Conservation (phyloP, 2,888 invertebrate species). For the Pyrochroa serraticornis region DNA sequence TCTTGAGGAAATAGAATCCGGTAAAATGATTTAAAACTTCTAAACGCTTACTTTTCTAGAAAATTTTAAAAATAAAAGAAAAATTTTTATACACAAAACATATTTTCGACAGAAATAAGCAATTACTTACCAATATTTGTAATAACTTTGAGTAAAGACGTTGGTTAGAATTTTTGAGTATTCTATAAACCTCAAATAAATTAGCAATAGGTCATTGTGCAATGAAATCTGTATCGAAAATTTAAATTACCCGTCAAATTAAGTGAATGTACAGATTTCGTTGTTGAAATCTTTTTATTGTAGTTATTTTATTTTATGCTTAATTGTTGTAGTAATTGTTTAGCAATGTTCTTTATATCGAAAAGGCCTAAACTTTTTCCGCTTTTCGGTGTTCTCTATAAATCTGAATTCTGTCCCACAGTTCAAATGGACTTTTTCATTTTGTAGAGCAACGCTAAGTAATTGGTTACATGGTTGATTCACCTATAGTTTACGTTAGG, state of each 20-base stretch:
- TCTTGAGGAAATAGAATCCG: conserved; percentile 11
- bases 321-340: conserved; percentile 36
- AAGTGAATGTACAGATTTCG: conserved; percentile 19
- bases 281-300: conserved; percentile 22
- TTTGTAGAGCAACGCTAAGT: conserved; percentile 22
- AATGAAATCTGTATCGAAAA: conserved; percentile 25
- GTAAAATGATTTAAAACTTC: conserved; percentile 22
- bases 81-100: conserved; percentile 28
- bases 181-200: conserved; percentile 15
- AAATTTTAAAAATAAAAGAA: conserved; percentile 25
- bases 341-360: conserved; percentile 32
- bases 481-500: conserved; percentile 44
- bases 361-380: conserved; percentile 36
- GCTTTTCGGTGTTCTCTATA: conserved; percentile 36
- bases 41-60: conserved; percentile 31
- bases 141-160: conserved; percentile 6
- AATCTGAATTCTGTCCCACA: conserved; percentile 9
- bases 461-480: conserved; percentile 27
- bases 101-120: conserved; percentile 25
- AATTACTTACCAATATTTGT: conserved; percentile 19
- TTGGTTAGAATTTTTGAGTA: conserved; percentile 16
- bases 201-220: conserved; percentile 28
- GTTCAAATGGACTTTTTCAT: conserved; percentile 18
- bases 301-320: conserved; percentile 28
- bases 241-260: background rate